Percentiles rank a stretch among this genome's conserved stretches.
Conservation (phyloP, 2,113 vertebrate species). For the Eptesicus fuscus region DNA sequence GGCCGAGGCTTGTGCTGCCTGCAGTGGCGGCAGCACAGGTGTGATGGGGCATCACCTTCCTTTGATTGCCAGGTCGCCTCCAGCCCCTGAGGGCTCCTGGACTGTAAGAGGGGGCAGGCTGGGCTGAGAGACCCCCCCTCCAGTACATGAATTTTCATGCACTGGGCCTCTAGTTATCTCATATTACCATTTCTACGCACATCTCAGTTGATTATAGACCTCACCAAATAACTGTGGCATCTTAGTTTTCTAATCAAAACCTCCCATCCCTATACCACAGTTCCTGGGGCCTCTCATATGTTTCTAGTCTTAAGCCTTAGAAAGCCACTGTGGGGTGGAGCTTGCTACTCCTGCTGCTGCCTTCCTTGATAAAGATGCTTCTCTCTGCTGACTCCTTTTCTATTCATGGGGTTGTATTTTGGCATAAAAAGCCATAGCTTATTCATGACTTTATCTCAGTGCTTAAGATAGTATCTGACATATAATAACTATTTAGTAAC, state of each 20-base stretch:
- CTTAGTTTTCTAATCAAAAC: neutral
- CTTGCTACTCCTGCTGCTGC: neutral
- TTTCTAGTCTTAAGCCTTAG: neutral
- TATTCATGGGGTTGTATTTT: neutral
- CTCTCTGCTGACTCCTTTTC: neutral
- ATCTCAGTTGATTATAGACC: neutral
- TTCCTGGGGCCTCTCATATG: neutral
- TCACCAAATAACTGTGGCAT: neutral
- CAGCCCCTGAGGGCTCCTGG: no score
- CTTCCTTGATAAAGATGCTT: neutral
- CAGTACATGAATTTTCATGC: no score
- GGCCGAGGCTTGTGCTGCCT: no score
- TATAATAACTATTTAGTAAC: neutral
- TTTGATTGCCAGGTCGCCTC: no score
- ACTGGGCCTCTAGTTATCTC: neutral
- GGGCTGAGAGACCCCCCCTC: no score
- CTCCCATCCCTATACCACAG: neutral
- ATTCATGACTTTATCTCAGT: neutral
- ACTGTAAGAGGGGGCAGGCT: no score
- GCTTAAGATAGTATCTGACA: neutral
- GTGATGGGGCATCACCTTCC: no score
- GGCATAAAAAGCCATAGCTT: neutral
- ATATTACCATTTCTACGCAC: neutral
- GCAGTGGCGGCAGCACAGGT: no score
- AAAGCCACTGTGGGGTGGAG: no score